phyloP scores from a whole-genome alignment of 2,888 invertebrate genomes.

The Lochmaea crataegi region DNA sequence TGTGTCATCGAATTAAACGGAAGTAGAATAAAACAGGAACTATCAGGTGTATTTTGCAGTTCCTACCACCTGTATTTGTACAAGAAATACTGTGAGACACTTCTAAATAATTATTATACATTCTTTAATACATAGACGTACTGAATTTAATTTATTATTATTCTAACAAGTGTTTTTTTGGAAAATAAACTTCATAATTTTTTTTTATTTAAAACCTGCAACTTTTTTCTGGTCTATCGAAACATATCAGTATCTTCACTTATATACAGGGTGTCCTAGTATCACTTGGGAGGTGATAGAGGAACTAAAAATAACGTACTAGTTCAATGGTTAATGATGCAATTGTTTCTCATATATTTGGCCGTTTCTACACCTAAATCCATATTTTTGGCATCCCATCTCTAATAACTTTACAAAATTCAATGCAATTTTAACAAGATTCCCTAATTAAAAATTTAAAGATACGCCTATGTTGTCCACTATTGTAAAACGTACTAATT shows the following conservation, averaged over 20 bases:
- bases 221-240: too few species aligned
- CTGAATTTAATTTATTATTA: not conserved
- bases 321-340: too few species aligned
- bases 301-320: too few species aligned
- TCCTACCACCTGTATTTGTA: not conserved
- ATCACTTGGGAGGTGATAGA: too few species aligned
- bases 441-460: too few species aligned
- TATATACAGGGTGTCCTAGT: too few species aligned
- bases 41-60: conserved; percentile 4
- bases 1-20: not conserved
- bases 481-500: not conserved
- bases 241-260: too few species aligned
- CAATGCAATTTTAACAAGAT: too few species aligned
- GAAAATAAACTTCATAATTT: not conserved
- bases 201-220: not conserved
- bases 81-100: conserved; percentile 1
- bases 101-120: not conserved
- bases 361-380: too few species aligned
- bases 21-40: not conserved
- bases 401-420: too few species aligned
- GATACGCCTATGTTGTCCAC: not conserved
- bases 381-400: too few species aligned
- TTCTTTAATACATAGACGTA: not conserved
- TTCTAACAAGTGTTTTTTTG: not conserved
- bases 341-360: too few species aligned